Evolutionary conservation across 2,113 vertebrate genomes (phyloP).

Genomic region (Gorsachius goisagi): DNA sequence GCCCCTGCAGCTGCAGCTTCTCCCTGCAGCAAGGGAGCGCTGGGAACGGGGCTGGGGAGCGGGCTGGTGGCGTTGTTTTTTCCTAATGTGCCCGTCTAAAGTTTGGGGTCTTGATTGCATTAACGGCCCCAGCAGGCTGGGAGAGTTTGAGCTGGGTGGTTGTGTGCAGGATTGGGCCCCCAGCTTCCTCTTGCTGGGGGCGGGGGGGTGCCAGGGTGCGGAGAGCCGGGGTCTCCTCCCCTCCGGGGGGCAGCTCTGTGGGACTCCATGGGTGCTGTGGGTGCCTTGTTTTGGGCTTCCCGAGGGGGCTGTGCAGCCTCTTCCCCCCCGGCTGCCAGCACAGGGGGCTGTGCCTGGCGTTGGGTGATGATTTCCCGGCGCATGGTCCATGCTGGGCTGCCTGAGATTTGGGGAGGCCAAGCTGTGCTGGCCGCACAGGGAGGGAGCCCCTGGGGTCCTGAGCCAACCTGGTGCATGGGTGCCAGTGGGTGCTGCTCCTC

Average conservation of each 20-base stretch:
- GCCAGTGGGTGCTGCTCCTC: background rate
- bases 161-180: background rate
- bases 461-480: background rate
- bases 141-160: background rate
- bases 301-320: accelerated
- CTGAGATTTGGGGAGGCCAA: background rate
- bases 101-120: background rate
- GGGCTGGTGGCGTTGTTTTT: background rate
- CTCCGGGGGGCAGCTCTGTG: background rate
- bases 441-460: accelerated
- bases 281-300: background rate
- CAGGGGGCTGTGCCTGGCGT: background rate
- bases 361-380: background rate
- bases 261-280: background rate
- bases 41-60: background rate
- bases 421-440: accelerated
- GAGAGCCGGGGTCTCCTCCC: background rate
- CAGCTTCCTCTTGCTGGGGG: background rate
- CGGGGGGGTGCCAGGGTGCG: accelerated
- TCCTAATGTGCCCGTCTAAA: accelerated
- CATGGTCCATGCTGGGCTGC: accelerated
- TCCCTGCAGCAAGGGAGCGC: background rate
- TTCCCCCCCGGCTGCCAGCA: accelerated
- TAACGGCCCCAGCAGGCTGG: accelerated
- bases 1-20: accelerated